Percentiles rank a stretch among this genome's conserved stretches.
Conservation (phyloP, 2,113 vertebrate genomes). For the Rhinolophus ferrumequinum region DNA sequence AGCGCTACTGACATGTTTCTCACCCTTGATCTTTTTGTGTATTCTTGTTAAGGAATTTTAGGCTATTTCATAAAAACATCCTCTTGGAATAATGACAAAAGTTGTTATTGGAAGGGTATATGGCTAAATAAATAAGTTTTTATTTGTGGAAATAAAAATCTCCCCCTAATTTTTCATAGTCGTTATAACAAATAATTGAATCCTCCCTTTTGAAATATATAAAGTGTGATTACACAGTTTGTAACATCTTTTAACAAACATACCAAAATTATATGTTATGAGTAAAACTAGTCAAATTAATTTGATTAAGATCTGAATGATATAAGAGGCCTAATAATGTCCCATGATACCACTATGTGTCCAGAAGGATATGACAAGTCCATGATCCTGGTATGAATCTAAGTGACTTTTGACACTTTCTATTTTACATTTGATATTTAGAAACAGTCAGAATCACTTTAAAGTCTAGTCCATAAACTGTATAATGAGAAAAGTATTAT, state of each 20-base stretch:
- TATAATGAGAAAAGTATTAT: neutral
- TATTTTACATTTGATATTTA: neutral
- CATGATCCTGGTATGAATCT: neutral
- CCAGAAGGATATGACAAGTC: neutral
- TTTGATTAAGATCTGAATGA: constrained; percentile 11
- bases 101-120: neutral
- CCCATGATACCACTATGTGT: neutral
- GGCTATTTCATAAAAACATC: neutral
- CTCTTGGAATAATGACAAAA: neutral
- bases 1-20: neutral
- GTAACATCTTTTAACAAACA: neutral
- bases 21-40: neutral
- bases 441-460: neutral
- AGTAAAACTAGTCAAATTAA: neutral
- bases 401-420: neutral
- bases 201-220: neutral
- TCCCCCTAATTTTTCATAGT: neutral
- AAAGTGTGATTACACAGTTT: neutral
- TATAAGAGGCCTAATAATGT: neutral
- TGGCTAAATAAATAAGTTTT: neutral
- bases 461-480: neutral
- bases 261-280: neutral
- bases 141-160: no score
- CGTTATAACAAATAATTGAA: constrained; percentile 20
- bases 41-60: neutral